phyloP scores from a whole-genome alignment of 2,797 vertebrate species.

The Gila robusta region DNA sequence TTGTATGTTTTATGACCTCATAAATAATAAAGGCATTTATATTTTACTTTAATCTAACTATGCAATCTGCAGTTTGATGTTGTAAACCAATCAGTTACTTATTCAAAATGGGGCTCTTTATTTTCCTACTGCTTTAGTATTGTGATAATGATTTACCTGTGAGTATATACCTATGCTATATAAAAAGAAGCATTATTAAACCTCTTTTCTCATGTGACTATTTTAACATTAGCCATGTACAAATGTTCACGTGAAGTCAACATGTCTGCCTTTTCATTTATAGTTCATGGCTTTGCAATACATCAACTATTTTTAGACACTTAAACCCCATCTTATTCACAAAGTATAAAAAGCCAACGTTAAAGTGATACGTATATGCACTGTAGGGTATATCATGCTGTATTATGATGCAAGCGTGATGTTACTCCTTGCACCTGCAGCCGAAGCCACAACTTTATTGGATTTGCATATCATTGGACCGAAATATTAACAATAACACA shows the following conservation, averaged over 20 bases:
- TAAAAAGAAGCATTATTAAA: not conserved
- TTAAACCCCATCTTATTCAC: not conserved
- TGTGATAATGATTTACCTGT: not conserved
- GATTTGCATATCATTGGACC: slow-evolving; percentile 38
- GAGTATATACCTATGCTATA: too few species aligned
- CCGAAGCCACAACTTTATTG: not conserved
- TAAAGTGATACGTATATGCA: not conserved
- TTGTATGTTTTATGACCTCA: not conserved
- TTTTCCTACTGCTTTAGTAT: not conserved
- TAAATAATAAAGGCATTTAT: not conserved
- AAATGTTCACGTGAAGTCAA: not conserved
- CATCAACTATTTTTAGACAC: not conserved
- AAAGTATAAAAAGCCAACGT: not conserved
- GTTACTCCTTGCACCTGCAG: slow-evolving; percentile 33
- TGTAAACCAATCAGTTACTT: slow-evolving; percentile 2
- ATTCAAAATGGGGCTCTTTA: not conserved
- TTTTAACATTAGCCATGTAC: not conserved
- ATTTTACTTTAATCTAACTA: not conserved
- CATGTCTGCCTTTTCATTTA: not conserved
- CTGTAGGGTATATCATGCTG: not conserved
- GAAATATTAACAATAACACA: slow-evolving; percentile 46
- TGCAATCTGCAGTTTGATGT: not conserved
- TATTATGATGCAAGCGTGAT: not conserved
- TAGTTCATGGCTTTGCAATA: not conserved
- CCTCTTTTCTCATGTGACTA: not conserved